Conservation (phyloP, 2,113 vertebrate species). For the Phaethornis superciliosus region DNA sequence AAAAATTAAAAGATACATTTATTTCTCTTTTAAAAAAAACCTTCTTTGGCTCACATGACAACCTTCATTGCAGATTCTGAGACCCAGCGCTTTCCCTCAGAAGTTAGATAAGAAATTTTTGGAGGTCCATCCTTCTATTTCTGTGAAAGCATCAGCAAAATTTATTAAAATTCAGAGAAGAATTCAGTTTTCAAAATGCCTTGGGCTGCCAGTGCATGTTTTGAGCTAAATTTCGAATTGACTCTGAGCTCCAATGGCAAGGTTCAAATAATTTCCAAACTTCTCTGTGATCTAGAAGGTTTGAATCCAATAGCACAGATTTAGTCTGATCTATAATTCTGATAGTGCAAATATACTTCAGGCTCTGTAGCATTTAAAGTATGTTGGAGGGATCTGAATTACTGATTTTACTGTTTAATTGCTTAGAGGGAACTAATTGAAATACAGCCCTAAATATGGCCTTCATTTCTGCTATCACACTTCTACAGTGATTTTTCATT, state of each 20-base stretch:
- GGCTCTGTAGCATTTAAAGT: neutral
- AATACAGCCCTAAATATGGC: neutral
- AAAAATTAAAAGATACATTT: neutral
- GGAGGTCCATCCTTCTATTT: neutral
- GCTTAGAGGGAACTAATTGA: slow-evolving; percentile 9
- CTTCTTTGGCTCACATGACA: neutral
- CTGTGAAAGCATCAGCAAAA: neutral
- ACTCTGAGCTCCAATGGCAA: neutral
- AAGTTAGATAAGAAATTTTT: neutral
- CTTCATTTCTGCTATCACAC: neutral
- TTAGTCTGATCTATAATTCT: neutral
- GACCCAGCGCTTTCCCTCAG: neutral
- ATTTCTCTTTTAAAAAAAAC: neutral
- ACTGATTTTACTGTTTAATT: slow-evolving; percentile 24
- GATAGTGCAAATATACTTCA: neutral
- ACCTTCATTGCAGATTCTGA: neutral
- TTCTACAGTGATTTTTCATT: slow-evolving; percentile 15
- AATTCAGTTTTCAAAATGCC: neutral
- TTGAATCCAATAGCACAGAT: neutral
- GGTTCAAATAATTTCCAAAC: neutral
- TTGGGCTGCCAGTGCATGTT: neutral
- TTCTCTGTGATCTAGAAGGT: neutral
- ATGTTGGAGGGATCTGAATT: neutral
- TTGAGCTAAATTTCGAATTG: neutral
- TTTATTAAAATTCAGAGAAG: neutral